Evolutionary conservation across 2,113 vertebrate species (phyloP), one percentile per base, ranked within the genome.

Genomic region (Microcebus ravelobensis): DNA sequence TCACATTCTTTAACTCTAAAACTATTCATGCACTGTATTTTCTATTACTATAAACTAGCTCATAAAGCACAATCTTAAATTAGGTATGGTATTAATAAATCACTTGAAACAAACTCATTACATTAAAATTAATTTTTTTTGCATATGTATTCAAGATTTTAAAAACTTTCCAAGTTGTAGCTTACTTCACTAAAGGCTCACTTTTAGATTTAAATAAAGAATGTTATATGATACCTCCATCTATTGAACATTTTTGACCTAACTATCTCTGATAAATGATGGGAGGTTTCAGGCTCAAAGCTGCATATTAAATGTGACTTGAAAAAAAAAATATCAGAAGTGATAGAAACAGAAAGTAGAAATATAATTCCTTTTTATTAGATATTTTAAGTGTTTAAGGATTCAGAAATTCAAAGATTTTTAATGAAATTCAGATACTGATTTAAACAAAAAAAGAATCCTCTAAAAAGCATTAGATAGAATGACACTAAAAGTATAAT

Each of bases 11-110:
- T 94, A 95, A 68, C 48, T 95, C 63, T 93, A 87, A 97, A 96
- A 92, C 70, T 94, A 89, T 85, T 88, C 89, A 95, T 96, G 94
- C 73, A 93, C 27, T 87, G 27, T 97, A 87, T 94, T 98, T 96
- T 91, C 55, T 48, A 77, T 96, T 96, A 95, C 48, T 92, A 29
- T 70, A 92, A 98, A 96, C 97, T 87, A 97, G 55, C 57, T 97
- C 84, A 95, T 89, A 96, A 97, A 87, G 80, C 92, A 83, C 42
- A 70, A 23, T 42, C 34, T 93, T 96, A 97, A 90, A 91, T 96
- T 96, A 97, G 85, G 68, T 87, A 70, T 77, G 52, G 88, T 94
- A 80, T 97, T 96, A 90, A 97, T 96, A 91, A 96, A 96, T 96
- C 87, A 90, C 29, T 91, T 74, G 34, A 87, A 93, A 92, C 73